Evolutionary conservation across 1,140 invertebrate species (phyloP).

Genomic region (Camponotus floridanus): DNA sequence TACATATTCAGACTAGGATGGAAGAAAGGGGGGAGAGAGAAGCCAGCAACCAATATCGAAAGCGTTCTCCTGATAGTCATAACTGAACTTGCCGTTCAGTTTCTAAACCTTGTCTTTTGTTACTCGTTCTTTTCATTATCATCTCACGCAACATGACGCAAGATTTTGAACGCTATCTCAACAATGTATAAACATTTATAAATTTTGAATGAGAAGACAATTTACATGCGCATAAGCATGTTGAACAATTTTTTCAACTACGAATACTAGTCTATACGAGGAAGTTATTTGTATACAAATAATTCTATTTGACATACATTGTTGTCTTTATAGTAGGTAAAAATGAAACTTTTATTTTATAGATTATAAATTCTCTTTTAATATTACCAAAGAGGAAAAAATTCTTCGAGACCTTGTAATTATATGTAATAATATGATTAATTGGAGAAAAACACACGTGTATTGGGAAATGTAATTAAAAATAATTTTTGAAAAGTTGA

Average conservation of each 20-base stretch:
- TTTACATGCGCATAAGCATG: too few species aligned
- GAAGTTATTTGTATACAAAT: background rate
- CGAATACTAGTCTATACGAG: background rate
- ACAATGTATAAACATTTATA: slow-evolving; percentile 3
- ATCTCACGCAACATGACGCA: slow-evolving; percentile 41
- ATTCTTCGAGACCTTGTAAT: background rate
- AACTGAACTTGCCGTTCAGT: slow-evolving; percentile 37
- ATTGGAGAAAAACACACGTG: background rate
- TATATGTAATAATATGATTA: background rate
- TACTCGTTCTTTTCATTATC: slow-evolving; percentile 46
- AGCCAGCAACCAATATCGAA: slow-evolving; percentile 65
- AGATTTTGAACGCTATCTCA: background rate
- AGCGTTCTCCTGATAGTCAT: slow-evolving; percentile 16
- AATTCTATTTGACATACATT: background rate
- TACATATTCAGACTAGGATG: slow-evolving; percentile 62
- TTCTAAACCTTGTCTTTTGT: slow-evolving; percentile 43
- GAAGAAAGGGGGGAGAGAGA: background rate
- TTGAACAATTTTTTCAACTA: background rate
- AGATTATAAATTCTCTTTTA: background rate
- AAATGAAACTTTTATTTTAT: background rate
- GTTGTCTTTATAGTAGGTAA: background rate
- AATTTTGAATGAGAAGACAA: background rate
- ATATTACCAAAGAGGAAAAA: background rate
- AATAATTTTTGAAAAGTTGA: background rate
- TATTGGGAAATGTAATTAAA: background rate